Evolutionary conservation across 2,888 invertebrate genomes (phyloP).

Genomic region (Mesochorus sp.): DNA sequence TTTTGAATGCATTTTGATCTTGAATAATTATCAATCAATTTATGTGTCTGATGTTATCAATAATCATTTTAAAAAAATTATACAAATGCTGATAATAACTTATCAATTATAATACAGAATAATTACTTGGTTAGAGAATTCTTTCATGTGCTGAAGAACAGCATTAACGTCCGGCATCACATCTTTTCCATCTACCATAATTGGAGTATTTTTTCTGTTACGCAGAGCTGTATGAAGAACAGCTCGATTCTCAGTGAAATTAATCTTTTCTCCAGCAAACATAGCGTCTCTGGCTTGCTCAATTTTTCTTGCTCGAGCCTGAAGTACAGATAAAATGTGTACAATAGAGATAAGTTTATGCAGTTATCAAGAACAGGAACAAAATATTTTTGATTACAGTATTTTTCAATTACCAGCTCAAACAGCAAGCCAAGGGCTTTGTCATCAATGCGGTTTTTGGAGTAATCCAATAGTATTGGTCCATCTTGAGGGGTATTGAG

Average conservation of each 20-base stretch:
- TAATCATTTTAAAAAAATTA: slow-evolving; percentile 2
- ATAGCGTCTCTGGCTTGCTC: slow-evolving; percentile 94
- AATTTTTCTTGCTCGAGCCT: slow-evolving; percentile 90
- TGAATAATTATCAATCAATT: background rate
- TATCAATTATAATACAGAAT: too few species aligned
- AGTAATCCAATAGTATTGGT: slow-evolving; percentile 96
- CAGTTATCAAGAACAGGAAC: too few species aligned
- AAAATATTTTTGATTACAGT: too few species aligned
- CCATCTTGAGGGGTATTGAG: slow-evolving; percentile 93
- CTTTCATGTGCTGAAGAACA: slow-evolving; percentile 97
- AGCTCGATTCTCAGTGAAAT: slow-evolving; percentile 98
- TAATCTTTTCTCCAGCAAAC: slow-evolving; percentile 97
- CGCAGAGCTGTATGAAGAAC: slow-evolving; percentile 97
- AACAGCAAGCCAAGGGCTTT: slow-evolving; percentile 90
- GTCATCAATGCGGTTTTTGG: slow-evolving; percentile 95
- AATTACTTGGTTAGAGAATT: slow-evolving; percentile 91
- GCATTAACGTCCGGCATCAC: slow-evolving; percentile 96
- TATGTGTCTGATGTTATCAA: too few species aligned
- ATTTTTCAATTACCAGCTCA: slow-evolving; percentile 93
- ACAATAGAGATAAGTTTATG: background rate
- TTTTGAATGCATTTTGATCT: too few species aligned
- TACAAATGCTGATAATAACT: too few species aligned
- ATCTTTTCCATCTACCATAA: slow-evolving; percentile 93
- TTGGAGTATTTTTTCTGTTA: slow-evolving; percentile 90
- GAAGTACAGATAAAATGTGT: slow-evolving; percentile 58